Evolutionary conservation across 2,797 vertebrate species (phyloP), one percentile per base, ranked within the genome.

Genomic region (Cynopterus sphinx): DNA sequence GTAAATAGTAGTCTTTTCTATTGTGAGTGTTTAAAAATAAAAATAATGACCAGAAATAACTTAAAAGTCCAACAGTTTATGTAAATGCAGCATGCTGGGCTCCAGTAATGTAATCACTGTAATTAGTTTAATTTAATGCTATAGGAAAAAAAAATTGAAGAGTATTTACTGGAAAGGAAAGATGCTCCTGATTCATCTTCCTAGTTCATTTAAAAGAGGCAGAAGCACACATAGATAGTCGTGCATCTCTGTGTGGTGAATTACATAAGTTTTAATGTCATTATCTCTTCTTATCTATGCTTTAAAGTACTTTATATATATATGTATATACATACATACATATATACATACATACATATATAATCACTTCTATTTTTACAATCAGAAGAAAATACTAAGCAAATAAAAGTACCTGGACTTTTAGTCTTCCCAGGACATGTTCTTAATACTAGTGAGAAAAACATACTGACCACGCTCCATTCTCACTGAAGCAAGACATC

Each of bases 391-490:
- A 74, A 1, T 15, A 31, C 15, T 49, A 36, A 49, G 33, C 6
- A 41, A 31, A 36, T 9, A 26, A 28, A 83, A 43, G 49, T 59
- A 28, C 16, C 28, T n/a, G 15, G 67, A 51, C 26, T 57, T 74
- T 75, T 19, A 26, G 7, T 65, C 28, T 61, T 82, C 31, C 15
- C 15, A 15, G 12, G 11, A 36, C 11, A 3, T 1, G 1, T 67
- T 59, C 59, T 49, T 77, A 51, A 41, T 12, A 12, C 24, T 2
- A 22, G 41, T 53, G 61, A 57, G 51, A 17, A 28, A 77, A 87
- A 41, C 15, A 2, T 28, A 12, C 15, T 1, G 36, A 49, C 33
- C 9, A 0, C 19, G 11, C 0, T 26, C 16, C 53, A 36, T 28
- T 63, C 53, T 91, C 43, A 46, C 61, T 65, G 74, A 73, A 92